phyloP scores from a whole-genome alignment of 2,113 vertebrate species.

The Phodopus roborovskii region DNA sequence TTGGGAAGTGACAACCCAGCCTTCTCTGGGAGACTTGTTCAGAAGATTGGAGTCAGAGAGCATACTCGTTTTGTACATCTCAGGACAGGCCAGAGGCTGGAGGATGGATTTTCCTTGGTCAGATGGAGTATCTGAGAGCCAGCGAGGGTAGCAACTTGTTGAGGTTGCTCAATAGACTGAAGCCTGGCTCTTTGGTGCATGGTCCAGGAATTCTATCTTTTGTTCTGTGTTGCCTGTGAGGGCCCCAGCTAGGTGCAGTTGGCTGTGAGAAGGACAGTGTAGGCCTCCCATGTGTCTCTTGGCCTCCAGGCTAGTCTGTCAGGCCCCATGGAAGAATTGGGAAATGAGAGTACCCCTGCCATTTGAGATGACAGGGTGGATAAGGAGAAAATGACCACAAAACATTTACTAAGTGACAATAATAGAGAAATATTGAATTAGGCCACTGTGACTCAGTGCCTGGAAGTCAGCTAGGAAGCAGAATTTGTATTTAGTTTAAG shows the following conservation, averaged over 20 bases:
- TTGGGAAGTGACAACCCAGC: too few species aligned
- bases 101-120: not conserved
- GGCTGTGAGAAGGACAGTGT: not conserved
- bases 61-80: not conserved
- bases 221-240: not conserved
- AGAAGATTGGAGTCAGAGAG: not conserved
- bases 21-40: not conserved
- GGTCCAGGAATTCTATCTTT: too few species aligned
- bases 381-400: not conserved
- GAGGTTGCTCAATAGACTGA: not conserved
- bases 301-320: not conserved
- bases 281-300: not conserved
- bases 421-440: not conserved
- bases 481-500: conserved; percentile 10
- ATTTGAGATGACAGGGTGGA: not conserved
- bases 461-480: conserved; percentile 17
- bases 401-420: not conserved
- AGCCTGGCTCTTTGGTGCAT: not conserved
- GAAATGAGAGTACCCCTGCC: not conserved
- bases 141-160: not conserved
- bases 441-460: not conserved
- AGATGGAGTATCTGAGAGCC: not conserved
- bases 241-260: too few species aligned
- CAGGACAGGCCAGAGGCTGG: not conserved
- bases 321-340: not conserved